Evolutionary conservation across 2,888 invertebrate genomes (phyloP), one percentile per base, ranked within the genome.

Genomic region (Doris montereyensis): DNA sequence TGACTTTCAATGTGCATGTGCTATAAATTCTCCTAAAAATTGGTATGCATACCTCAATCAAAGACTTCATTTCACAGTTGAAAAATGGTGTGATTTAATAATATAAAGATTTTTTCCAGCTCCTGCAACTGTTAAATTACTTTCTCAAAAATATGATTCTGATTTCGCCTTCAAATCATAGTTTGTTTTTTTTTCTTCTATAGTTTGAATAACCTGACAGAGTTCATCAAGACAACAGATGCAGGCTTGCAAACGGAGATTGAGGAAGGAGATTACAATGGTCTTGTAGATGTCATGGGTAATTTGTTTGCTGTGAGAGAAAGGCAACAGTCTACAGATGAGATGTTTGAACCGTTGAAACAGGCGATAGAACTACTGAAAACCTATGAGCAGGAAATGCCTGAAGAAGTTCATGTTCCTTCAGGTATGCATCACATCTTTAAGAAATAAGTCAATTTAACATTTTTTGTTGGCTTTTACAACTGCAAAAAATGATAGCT

Each of bases 301-400:
- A 96, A 95, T 90, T 92, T 98, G 34, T 94, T 97, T 93, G 94
- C 97, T 87, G 97, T 98, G 0, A 97, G 97, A 92, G 98, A 98
- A 88, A 93, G 97, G 58, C 95, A 96, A 84, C 93, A 94, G 1
- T 94, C 94, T 13, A 97, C 97, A 0, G 98, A 98, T 89, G 96
- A 96, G 86, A 97, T 98, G 97, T 98, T 98, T 90, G 96, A 95
- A 81, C 98, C 98, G 0, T 93, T 98, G 77, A 95, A 96, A 85
- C 96, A 97, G 91, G 97, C 97, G 5, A 97, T 98, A 85, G 96
- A 97, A 87, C 93, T 98, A 4, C 92, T 98, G 0, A 97, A 97
- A 91, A 96, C 96, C 88, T 98, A 98, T 89, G 97, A 97, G 87
- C 97, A 97, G 94, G 98, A 98, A 90, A 96, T 98, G 89, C 97